Evolutionary conservation across 1,140 invertebrate genomes (phyloP), one percentile per base, ranked within the genome.

Genomic region (Metopolophium dirhodum): DNA sequence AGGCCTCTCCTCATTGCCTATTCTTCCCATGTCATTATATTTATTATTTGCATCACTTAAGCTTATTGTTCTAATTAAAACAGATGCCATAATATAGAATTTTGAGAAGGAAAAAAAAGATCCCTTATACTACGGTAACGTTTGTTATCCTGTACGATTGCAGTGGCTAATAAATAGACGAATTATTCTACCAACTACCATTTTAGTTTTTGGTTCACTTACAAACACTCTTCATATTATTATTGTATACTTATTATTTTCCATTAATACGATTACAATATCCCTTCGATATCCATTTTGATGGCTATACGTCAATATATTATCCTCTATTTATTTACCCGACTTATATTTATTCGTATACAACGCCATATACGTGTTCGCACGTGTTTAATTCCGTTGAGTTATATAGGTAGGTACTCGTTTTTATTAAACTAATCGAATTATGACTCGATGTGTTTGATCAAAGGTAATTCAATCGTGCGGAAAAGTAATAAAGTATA

Each of bases 391-490:
- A 87, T 87, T 47, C 45, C 26, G 26, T 3, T n/a, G 23, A 87
- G 45, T 49, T 30, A 83, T 23, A 83, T 83, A 37, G 77, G 8
- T n/a, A 26, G 47, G 3, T 26, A 37, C 3, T 41, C n/a, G 20
- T 8, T 90, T 41, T 57, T 41, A 57, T 8, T 41, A 41, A 57
- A 26, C 51, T 57, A 90, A 90, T 54, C 20, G 9, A 88, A 41
- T 90, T 57, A 57, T 57, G n/a, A 89, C n/a, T 89, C 20, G 18
- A 41, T 30, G 30, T 18, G 51, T 88, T 54, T 37, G 49, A 35
- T 8, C n/a, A 35, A 37, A 54, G n/a, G 88, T 90, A 57, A 90
- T 90, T 57, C 49, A 41, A 90, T 90, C 88, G 35, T 26, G 35
- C 88, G 23, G 35, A 57, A 90, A 54, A 90, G 49, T 14, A 88